Evolutionary conservation across 1,140 invertebrate genomes (phyloP).

Genomic region (Bombus confusus): DNA sequence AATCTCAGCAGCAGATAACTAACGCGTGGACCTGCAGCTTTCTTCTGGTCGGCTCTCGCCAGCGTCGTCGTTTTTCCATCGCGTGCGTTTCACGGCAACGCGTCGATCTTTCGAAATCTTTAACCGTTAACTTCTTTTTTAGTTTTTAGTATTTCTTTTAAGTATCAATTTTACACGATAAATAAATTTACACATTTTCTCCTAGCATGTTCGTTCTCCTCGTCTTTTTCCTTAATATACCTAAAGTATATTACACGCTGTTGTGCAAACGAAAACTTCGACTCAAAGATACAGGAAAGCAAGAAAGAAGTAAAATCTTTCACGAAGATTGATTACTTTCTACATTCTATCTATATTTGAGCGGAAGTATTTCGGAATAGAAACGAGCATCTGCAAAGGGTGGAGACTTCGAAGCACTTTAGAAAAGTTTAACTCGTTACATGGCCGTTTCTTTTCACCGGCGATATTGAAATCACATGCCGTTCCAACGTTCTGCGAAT

Average conservation of each 20-base stretch:
- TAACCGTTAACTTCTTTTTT: neutral
- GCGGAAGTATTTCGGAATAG: neutral
- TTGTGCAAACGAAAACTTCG: neutral
- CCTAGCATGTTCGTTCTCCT: too few relatives aligned
- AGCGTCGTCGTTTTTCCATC: constrained; percentile 6
- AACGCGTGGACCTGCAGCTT: constrained; percentile 57
- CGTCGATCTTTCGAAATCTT: neutral
- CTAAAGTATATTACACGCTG: too few relatives aligned
- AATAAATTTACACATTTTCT: too few relatives aligned
- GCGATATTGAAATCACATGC: constrained; percentile 28
- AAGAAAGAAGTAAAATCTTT: neutral
- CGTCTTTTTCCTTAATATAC: too few relatives aligned
- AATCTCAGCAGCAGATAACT: constrained; percentile 79
- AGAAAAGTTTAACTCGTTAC: constrained; percentile 28
- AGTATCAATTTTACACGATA: too few relatives aligned
- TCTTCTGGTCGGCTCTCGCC: constrained; percentile 7
- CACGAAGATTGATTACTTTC: neutral
- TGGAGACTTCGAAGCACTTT: constrained; percentile 24
- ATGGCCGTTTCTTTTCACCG: constrained; percentile 21
- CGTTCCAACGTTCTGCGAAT: constrained; percentile 18
- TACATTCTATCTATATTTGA: neutral
- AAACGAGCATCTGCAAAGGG: constrained; percentile 24
- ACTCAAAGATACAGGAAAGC: neutral
- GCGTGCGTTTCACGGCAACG: neutral
- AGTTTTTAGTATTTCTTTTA: too few relatives aligned